Conservation (phyloP, 2,113 vertebrate genomes). For the Lanius collurio region DNA sequence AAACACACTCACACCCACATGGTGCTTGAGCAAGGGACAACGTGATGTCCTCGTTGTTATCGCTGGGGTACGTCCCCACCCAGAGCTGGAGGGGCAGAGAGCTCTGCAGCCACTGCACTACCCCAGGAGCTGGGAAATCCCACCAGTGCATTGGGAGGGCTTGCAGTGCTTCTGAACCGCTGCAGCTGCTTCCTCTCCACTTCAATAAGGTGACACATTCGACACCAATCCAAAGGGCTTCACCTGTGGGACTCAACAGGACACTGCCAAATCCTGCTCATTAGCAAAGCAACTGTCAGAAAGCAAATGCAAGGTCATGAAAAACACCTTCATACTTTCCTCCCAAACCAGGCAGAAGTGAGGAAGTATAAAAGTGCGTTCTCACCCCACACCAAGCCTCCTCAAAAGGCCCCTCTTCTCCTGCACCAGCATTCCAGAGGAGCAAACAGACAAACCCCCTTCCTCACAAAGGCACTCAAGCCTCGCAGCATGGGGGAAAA, state of each 20-base stretch:
- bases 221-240: slow-evolving; percentile 9
- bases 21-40: not conserved
- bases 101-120: not conserved
- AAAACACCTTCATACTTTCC: not conserved
- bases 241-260: not conserved
- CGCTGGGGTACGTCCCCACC: not conserved
- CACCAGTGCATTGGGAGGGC: fast-evolving
- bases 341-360: not conserved
- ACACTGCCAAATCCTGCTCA: slow-evolving; percentile 38
- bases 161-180: not conserved
- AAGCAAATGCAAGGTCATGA: not conserved
- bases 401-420: not conserved
- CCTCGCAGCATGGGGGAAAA: fast-evolving
- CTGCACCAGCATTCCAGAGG: not conserved
- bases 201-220: slow-evolving; percentile 21
- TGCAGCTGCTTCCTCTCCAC: not conserved
- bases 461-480: not conserved
- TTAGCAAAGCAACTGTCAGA: not conserved
- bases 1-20: not conserved
- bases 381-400: not conserved
- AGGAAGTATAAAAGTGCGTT: not conserved
- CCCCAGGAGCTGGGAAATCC: not conserved
- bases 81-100: not conserved
- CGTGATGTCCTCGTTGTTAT: not conserved
- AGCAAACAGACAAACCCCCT: not conserved